Percentiles rank a stretch among this genome's conserved stretches.
phyloP scores from a whole-genome alignment of 2,797 vertebrate genomes.

The Alectoris magna region DNA sequence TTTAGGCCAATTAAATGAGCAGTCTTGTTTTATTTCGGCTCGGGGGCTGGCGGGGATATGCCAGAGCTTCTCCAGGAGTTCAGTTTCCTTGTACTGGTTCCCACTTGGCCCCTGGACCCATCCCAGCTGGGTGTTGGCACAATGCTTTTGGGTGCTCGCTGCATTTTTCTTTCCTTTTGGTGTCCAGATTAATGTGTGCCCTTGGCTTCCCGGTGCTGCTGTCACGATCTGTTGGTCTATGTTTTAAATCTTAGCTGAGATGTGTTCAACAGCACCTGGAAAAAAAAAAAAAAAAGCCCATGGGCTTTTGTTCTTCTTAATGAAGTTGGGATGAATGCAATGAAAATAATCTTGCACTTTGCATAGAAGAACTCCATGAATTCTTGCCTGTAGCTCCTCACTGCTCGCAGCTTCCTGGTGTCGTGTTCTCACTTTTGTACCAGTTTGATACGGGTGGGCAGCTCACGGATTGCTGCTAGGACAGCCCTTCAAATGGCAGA shows the following conservation, averaged over 20 bases:
- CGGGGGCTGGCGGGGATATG: background rate
- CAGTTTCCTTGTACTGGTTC: background rate
- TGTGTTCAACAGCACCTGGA: constrained; percentile 18
- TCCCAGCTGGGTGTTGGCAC: background rate
- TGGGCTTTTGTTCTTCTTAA: constrained; percentile 41
- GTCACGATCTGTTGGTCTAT: constrained; percentile 14
- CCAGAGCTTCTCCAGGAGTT: constrained; percentile 20
- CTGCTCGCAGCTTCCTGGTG: background rate
- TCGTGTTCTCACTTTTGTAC: constrained; percentile 1
- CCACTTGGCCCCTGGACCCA: background rate
- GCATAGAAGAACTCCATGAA: constrained; percentile 29
- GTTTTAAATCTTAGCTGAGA: constrained; percentile 43
- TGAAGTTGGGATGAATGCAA: constrained; percentile 36
- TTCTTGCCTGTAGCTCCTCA: constrained; percentile 40
- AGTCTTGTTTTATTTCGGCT: constrained; percentile 19
- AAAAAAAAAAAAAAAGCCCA: background rate
- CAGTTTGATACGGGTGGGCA: background rate
- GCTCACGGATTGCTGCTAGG: background rate
- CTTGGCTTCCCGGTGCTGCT: constrained; percentile 39
- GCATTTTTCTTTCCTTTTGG: constrained; percentile 8
- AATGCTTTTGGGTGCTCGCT: background rate
- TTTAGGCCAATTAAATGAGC: background rate
- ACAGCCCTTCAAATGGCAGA: background rate
- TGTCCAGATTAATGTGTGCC: background rate
- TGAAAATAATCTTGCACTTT: constrained; percentile 34